A percentile compares a stretch with the other conserved stretches of the same genome.
These are phyloP conservation scores for Eristalis pertinax DNA, from an alignment of 2,888 invertebrate genomes.

Conservation along the genomic window DNA sequence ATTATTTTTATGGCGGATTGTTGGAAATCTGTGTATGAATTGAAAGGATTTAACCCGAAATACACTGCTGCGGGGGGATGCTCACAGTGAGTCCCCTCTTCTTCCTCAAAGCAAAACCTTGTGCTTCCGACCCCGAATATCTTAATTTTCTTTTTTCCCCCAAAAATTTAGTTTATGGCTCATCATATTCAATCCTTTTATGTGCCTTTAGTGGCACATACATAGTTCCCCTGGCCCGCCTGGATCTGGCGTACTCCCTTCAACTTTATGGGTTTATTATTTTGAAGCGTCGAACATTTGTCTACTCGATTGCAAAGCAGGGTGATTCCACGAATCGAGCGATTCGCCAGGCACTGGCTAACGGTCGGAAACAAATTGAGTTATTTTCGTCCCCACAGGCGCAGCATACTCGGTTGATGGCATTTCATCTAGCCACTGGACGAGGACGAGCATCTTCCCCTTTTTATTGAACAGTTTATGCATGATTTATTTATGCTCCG, in stretches of 20 bases:
- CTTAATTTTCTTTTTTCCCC: background rate
- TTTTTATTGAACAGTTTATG: constrained; percentile 40
- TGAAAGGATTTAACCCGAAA: constrained; percentile 65
- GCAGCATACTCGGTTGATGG: constrained; percentile 17
- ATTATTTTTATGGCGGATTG: constrained; percentile 69
- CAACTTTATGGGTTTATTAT: constrained; percentile 61
- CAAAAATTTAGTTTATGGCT: constrained; percentile 54
- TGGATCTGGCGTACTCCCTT: constrained; percentile 7
- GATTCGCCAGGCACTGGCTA: background rate
- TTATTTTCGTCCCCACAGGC: constrained; percentile 26
- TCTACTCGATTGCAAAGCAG: constrained; percentile 26
- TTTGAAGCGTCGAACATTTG: constrained; percentile 52
- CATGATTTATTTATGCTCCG: constrained; percentile 40
- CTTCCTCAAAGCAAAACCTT: background rate
- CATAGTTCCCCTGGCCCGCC: background rate
- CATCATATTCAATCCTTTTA: constrained; percentile 65
- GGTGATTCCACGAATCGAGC: background rate
- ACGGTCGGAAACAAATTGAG: background rate
- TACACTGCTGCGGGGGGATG: constrained; percentile 42
- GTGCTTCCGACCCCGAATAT: background rate
- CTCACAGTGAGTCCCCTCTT: constrained; percentile 42
- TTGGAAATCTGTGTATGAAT: constrained; percentile 67
- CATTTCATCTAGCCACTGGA: background rate
- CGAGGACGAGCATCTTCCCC: background rate
- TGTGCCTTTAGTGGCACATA: constrained; percentile 18